Evolutionary conservation across 2,888 invertebrate genomes (phyloP).

Genomic region (Actias luna): DNA sequence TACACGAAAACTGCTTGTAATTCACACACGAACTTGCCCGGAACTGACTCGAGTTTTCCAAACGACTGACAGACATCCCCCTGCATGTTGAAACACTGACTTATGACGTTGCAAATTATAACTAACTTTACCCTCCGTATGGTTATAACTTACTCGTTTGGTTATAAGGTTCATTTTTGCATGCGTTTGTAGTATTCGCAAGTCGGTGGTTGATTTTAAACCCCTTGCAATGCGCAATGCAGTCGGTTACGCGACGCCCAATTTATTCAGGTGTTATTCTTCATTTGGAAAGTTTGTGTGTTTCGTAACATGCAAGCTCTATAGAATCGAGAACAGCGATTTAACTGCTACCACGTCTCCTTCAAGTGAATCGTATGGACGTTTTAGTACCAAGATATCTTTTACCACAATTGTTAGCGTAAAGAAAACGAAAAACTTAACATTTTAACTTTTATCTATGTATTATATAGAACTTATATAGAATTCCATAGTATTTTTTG

Average conservation of each 20-base stretch:
- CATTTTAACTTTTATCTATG: too few species aligned
- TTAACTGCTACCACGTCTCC: not conserved
- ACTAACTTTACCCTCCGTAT: constrained; percentile 17
- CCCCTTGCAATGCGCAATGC: constrained; percentile 43
- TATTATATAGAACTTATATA: too few species aligned
- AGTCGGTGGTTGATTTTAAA: constrained; percentile 27
- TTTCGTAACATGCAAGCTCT: constrained; percentile 15
- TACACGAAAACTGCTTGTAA: constrained; percentile 25
- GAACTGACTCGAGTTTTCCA: constrained; percentile 35
- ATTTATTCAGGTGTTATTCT: constrained; percentile 31
- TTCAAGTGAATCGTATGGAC: not conserved
- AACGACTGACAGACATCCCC: constrained; percentile 34
- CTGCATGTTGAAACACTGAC: constrained; percentile 34
- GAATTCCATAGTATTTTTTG: too few species aligned
- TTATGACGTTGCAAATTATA: constrained; percentile 35
- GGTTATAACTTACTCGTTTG: constrained; percentile 17
- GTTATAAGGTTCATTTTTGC: constrained; percentile 20
- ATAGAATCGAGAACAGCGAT: not conserved
- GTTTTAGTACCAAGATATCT: too few species aligned
- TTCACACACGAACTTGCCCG: constrained; percentile 29
- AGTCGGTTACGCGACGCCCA: constrained; percentile 31
- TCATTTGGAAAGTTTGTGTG: constrained; percentile 25
- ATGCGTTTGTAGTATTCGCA: not conserved
- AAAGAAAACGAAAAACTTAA: too few species aligned
- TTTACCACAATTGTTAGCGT: too few species aligned